Evolutionary conservation across 2,888 invertebrate species (phyloP).

Genomic region (Clistopyga incitator): DNA sequence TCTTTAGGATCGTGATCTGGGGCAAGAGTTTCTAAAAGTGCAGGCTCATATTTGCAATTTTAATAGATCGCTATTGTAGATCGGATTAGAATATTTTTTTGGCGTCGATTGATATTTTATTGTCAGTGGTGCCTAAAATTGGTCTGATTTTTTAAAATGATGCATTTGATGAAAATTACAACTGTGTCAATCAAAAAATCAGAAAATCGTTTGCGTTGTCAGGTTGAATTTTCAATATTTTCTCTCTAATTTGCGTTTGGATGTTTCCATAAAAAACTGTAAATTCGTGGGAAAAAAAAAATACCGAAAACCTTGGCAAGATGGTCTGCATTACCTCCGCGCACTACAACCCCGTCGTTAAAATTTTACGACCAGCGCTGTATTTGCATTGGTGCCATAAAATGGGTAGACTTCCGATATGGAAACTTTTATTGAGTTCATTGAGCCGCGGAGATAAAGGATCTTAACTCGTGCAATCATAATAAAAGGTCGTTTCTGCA

Average conservation of each 20-base stretch:
- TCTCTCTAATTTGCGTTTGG: background rate
- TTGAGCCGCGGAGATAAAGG: slow-evolving; percentile 9
- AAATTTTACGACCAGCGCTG: background rate
- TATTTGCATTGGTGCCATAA: slow-evolving; percentile 4
- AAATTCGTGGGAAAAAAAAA: background rate
- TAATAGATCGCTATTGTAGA: no score
- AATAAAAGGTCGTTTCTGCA: slow-evolving; percentile 5
- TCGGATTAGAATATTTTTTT: no score
- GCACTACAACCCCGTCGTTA: background rate
- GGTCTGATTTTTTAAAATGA: no score
- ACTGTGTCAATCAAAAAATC: no score
- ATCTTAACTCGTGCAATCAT: slow-evolving; percentile 2
- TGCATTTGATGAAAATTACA: no score
- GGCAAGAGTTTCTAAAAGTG: background rate
- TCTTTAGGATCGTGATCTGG: background rate
- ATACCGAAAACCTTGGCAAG: background rate
- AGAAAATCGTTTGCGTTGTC: background rate
- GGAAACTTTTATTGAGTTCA: slow-evolving; percentile 10
- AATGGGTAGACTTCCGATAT: background rate
- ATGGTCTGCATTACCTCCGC: background rate
- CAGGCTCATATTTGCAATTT: no score
- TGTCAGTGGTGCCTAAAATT: no score
- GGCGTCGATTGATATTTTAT: no score
- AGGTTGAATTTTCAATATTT: background rate
- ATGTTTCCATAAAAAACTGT: background rate